These are phyloP conservation scores for Hippopotamyrus pictus DNA, from an alignment of 2,797 vertebrate species.

Conservation along the genomic window DNA sequence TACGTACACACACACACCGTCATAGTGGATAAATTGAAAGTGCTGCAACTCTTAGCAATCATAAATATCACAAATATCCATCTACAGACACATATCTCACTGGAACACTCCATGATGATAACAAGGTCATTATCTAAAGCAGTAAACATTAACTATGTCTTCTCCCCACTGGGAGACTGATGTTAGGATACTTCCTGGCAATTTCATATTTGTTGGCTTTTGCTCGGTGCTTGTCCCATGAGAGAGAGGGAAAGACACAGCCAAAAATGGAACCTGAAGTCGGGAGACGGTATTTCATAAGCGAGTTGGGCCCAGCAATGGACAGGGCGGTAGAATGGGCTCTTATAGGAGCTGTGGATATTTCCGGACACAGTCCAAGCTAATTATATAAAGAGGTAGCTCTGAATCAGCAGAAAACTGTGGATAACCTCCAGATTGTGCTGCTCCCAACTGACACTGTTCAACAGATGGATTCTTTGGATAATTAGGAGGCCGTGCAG, in stretches of 20 bases:
- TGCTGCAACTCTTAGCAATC: neutral
- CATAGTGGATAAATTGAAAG: neutral
- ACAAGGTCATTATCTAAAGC: neutral
- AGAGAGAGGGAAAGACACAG: conserved; percentile 13
- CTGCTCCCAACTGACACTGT: neutral
- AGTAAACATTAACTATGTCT: neutral
- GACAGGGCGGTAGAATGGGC: conserved; percentile 15
- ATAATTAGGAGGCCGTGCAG: conserved; percentile 11
- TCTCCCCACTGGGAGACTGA: neutral
- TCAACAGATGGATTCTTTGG: conserved; percentile 24
- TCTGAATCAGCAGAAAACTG: conserved; percentile 21
- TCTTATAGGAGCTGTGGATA: conserved; percentile 28
- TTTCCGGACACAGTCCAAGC: conserved; percentile 7
- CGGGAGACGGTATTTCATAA: neutral
- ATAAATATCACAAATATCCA: neutral
- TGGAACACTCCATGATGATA: neutral
- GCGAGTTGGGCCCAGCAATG: neutral
- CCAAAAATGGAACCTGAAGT: neutral
- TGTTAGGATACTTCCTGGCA: neutral
- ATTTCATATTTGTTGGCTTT: conserved; percentile 13
- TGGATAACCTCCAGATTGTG: neutral
- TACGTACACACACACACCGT: neutral
- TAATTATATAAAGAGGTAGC: conserved; percentile 13
- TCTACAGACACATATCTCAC: neutral
- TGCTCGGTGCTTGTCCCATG: neutral